Conservation (phyloP, 2,888 invertebrate species). For the Acanthosepion esculentum region DNA sequence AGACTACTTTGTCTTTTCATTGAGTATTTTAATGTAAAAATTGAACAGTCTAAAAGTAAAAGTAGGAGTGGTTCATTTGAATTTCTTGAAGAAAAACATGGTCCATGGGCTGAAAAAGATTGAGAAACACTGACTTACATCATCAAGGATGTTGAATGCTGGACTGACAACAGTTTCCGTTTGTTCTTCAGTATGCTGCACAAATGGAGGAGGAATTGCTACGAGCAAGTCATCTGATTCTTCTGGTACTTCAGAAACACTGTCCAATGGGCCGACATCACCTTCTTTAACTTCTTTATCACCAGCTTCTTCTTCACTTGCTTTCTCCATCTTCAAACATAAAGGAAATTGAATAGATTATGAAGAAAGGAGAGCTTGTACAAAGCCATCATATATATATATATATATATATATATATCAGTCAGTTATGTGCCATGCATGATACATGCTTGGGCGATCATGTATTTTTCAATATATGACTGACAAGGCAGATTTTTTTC, state of each 20-base stretch:
- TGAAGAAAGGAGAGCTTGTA: not conserved
- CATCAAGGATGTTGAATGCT: constrained; percentile 75
- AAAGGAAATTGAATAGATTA: not conserved
- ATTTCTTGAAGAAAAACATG: too few species aligned
- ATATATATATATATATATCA: too few species aligned
- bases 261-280: not conserved
- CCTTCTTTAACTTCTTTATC: constrained; percentile 53
- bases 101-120: too few species aligned
- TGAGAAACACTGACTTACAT: constrained; percentile 60
- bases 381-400: too few species aligned
- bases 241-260: not conserved
- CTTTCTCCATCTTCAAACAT: not conserved
- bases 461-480: too few species aligned
- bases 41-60: too few species aligned
- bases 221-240: constrained; percentile 70
- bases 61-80: too few species aligned
- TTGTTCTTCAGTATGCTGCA: constrained; percentile 73
- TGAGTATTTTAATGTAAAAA: too few species aligned
- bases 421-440: too few species aligned
- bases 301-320: constrained; percentile 49
- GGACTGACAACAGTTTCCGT: constrained; percentile 74
- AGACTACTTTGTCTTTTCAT: too few species aligned
- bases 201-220: constrained; percentile 72
- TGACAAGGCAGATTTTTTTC: too few species aligned
- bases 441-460: too few species aligned